These are phyloP conservation scores for Cheilosia pagana DNA, from an alignment of 2,888 invertebrate species.

Conservation along the genomic window DNA sequence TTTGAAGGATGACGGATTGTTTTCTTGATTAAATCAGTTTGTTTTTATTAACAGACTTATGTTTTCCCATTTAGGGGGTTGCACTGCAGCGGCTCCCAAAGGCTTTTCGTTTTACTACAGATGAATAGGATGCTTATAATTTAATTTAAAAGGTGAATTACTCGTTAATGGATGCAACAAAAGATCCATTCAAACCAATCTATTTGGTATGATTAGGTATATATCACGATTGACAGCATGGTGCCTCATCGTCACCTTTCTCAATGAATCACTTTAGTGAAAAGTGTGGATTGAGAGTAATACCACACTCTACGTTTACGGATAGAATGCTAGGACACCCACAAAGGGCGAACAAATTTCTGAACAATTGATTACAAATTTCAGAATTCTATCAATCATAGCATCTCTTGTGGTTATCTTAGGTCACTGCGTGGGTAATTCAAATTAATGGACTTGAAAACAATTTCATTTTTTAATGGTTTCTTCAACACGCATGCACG, in stretches of 20 bases:
- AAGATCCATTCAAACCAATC: slow-evolving; percentile 11
- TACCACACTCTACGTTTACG: neutral
- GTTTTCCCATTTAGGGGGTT: slow-evolving; percentile 6
- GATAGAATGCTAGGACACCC: slow-evolving; percentile 31
- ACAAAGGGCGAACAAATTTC: slow-evolving; percentile 42
- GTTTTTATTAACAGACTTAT: slow-evolving; percentile 40
- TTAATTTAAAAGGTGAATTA: slow-evolving; percentile 44
- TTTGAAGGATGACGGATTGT: slow-evolving; percentile 57
- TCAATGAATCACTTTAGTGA: slow-evolving; percentile 27
- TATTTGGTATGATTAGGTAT: slow-evolving; percentile 17
- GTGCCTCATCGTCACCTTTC: slow-evolving; percentile 36
- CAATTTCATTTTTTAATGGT: neutral
- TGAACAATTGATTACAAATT: slow-evolving; percentile 47
- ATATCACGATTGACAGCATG: slow-evolving; percentile 44
- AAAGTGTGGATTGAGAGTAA: neutral
- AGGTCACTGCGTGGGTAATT: slow-evolving; percentile 25
- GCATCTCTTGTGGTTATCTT: slow-evolving; percentile 5
- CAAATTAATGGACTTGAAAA: slow-evolving; percentile 19
- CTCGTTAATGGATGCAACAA: slow-evolving; percentile 44
- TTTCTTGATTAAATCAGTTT: slow-evolving; percentile 58
- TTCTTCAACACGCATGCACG: neutral
- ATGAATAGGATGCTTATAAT: slow-evolving; percentile 37
- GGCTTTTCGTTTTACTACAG: neutral
- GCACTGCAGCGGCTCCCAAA: slow-evolving; percentile 10
- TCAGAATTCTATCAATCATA: slow-evolving; percentile 43